phyloP scores from a whole-genome alignment of 2,113 vertebrate genomes.

The Melanerpes aurifrons region DNA sequence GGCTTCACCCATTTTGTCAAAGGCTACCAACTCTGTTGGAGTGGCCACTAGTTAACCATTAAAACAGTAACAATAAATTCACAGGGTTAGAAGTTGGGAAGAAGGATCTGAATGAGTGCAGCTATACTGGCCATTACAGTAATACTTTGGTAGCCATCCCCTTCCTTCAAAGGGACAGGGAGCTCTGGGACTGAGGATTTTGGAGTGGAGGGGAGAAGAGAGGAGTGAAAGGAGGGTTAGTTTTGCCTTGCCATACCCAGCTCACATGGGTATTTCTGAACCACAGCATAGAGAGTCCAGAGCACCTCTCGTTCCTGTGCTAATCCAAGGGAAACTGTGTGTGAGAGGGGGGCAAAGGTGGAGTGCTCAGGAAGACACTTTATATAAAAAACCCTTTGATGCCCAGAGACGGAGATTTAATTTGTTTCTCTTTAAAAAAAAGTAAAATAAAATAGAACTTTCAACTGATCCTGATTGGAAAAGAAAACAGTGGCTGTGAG shows the following conservation, averaged over 20 bases:
- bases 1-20: conserved; percentile 3
- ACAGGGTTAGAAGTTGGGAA: conserved; percentile 45
- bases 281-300: conserved; percentile 18
- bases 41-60: conserved; percentile 34
- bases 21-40: conserved; percentile 49
- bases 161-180: conserved; percentile 79
- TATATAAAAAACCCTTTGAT: conserved; percentile 71
- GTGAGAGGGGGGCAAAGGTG: conserved; percentile 36
- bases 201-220: conserved; percentile 8
- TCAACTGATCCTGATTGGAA: conserved; percentile 69
- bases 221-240: neutral
- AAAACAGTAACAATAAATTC: conserved; percentile 1
- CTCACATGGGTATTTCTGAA: conserved; percentile 41
- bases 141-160: conserved; percentile 70
- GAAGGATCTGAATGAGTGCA: conserved; percentile 41
- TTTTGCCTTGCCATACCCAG: conserved; percentile 27
- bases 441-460: neutral
- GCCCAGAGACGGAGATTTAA: conserved; percentile 68
- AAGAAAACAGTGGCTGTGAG: conserved; percentile 71
- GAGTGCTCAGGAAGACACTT: conserved; percentile 60
- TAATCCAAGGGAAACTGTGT: conserved; percentile 52
- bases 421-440: conserved; percentile 70
- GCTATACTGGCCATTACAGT: conserved; percentile 68
- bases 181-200: conserved; percentile 28
- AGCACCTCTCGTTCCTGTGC: conserved; percentile 46